Base-by-base conservation (phyloP, 1,140 invertebrate genomes). In the Brachionus calyciflorus region DNA sequence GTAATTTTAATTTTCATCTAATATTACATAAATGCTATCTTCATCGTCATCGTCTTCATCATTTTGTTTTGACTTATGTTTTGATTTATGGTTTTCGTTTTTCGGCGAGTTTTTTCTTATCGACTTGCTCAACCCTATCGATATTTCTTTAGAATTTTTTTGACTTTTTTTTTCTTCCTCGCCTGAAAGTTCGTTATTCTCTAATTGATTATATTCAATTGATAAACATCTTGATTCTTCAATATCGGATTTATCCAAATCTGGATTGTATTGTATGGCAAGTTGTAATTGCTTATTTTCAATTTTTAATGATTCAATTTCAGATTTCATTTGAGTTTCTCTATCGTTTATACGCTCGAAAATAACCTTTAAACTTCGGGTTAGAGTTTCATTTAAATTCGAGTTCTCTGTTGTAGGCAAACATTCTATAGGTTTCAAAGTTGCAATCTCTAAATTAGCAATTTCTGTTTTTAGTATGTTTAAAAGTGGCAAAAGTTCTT, bases 11-110 rank as follows among this genome's bases (percentile, higher is more conserved):
- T 73, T 49, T 55, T 73, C 69, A 24, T 49, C 69, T 33, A 73
- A 55, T 12, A 73, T 73, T 33, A 73, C 69, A 55, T 30, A 73
- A n/a, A 73, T 51, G 19, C 17, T 17, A 12, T 73, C 69, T 73
- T 73, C 69, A 7, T 73, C 69, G 1, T 73, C 69, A 14, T 49
- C 26, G 4, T 53, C 69, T 10, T 51, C 69, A 5, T 53, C 12
- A 9, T 68, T 21, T 1, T 68, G 0, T 21, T 68, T 68, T 19
- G 37, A 48, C 12, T 44, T 21, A n/a, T 26, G 24, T 17, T 17
- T 17, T 49, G 17, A 1, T 26, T 4, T 2, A 26, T 6, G 10
- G 26, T 49, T 55, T 73, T 51, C 28, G n/a, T n/a, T 7, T 10
- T 19, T 30, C 28, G 12, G 10, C 12, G 24, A 44, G 12, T 28